Evolutionary conservation across 2,888 invertebrate species (phyloP), one percentile per base, ranked within the genome.

Genomic region (Operophtera brumata): DNA sequence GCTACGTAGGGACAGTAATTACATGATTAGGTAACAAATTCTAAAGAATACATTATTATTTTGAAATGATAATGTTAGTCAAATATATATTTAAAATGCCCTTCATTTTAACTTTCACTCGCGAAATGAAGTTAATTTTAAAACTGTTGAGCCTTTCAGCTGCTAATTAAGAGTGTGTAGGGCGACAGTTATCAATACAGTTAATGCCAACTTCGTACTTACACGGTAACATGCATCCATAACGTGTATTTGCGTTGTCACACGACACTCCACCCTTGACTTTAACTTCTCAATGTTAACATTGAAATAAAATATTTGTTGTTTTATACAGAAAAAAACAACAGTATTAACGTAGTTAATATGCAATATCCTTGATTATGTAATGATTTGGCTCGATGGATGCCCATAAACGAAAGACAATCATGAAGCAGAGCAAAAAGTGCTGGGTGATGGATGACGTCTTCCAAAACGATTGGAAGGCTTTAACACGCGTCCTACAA

Each of bases 261-360:
- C n/a, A 42, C 42, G 43, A 53, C 45, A 51, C 39, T 26, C 40
- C 12, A 10, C 12, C 48, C 54, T 54, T 54, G 54, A 45, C 39
- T 8, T 42, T 36, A 47, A 14, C 25, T 35, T 13, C n/a, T 46
- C 46, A 55, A 42, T 42, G 41, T 46, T 43, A 50, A 46, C 52
- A n/a, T 46, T 35, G 41, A 46, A 34, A 46, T 28, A 48, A 42
- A 39, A 37, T 14, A 14, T 37, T 36, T 37, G 13, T n/a, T n/a
- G n/a, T n/a, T n/a, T n/a, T n/a, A n/a, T n/a, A n/a, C n/a, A n/a
- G n/a, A n/a, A n/a, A n/a, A n/a, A n/a, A n/a, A n/a, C n/a, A n/a
- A n/a, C n/a, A n/a, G n/a, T n/a, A n/a, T n/a, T n/a, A n/a, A n/a
- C n/a, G n/a, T n/a, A n/a, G n/a, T n/a, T n/a, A n/a, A n/a, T n/a